A percentile compares a stretch with the other conserved stretches of the same genome.
Conservation (phyloP, 2,113 vertebrate genomes). For the Colaptes auratus region DNA sequence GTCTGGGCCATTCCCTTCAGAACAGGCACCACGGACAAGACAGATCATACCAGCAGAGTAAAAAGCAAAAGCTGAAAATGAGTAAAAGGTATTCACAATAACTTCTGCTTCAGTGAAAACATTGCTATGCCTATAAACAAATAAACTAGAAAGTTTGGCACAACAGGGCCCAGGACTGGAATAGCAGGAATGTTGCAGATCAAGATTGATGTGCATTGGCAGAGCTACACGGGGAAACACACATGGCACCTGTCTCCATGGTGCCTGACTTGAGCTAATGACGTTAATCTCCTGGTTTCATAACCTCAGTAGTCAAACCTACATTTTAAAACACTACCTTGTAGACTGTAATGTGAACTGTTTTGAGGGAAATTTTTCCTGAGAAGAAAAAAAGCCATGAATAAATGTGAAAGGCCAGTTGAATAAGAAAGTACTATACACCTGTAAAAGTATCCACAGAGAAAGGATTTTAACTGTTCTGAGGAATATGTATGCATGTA, state of each 20-base stretch:
- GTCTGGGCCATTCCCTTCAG: neutral
- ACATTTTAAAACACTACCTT: neutral
- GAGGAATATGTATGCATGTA: rapidly evolving
- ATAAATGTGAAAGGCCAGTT: neutral
- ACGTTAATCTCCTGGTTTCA: neutral
- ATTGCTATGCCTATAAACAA: neutral
- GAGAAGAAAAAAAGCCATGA: neutral
- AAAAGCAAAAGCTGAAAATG: neutral
- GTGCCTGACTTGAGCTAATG: neutral
- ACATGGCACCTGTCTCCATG: neutral
- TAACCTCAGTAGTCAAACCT: neutral
- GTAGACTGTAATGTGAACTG: neutral
- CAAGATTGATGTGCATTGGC: constrained; percentile 29
- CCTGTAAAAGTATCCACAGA: neutral
- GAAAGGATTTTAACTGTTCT: neutral
- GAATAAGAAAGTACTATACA: neutral
- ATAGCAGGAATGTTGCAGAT: constrained; percentile 45
- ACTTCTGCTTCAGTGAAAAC: neutral
- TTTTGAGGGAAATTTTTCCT: neutral
- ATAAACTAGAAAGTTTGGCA: constrained; percentile 2
- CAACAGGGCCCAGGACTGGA: neutral
- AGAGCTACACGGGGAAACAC: neutral
- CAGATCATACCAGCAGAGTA: neutral
- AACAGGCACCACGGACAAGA: neutral
- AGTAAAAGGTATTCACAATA: neutral